These are phyloP conservation scores for Physeter macrocephalus DNA, from an alignment of 2,113 vertebrate genomes.

Conservation along the genomic window DNA sequence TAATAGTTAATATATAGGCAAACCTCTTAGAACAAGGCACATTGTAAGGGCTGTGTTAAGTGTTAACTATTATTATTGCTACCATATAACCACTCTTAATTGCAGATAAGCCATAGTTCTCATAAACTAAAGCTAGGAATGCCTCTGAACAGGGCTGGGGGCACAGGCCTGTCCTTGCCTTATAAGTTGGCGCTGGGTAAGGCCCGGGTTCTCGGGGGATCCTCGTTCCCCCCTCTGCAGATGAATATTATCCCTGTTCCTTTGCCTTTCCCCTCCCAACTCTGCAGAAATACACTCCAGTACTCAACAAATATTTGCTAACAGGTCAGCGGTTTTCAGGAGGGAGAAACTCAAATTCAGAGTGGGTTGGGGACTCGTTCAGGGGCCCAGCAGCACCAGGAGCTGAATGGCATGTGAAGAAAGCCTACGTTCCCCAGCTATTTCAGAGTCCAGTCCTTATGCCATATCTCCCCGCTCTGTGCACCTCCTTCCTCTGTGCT, in stretches of 20 bases:
- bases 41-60: not conserved
- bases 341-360: not conserved
- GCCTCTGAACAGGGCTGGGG: not conserved
- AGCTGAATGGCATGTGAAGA: not conserved
- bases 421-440: rapidly evolving
- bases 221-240: not conserved
- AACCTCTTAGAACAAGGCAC: not conserved
- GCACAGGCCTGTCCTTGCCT: not conserved
- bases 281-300: not conserved
- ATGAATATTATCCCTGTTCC: not conserved
- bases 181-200: not conserved
- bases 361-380: not conserved
- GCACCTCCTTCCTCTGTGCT: not conserved
- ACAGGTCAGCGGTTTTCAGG: not conserved
- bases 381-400: not conserved
- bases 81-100: not conserved
- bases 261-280: too few relatives aligned
- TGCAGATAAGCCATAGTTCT: not conserved
- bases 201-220: not conserved
- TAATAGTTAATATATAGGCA: not conserved
- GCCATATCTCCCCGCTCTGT: rapidly evolving
- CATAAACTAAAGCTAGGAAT: not conserved
- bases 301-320: not conserved
- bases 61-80: not conserved
- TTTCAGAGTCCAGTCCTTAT: not conserved